phyloP scores from a whole-genome alignment of 1,140 invertebrate species.

The Drosophila punjabiensis region DNA sequence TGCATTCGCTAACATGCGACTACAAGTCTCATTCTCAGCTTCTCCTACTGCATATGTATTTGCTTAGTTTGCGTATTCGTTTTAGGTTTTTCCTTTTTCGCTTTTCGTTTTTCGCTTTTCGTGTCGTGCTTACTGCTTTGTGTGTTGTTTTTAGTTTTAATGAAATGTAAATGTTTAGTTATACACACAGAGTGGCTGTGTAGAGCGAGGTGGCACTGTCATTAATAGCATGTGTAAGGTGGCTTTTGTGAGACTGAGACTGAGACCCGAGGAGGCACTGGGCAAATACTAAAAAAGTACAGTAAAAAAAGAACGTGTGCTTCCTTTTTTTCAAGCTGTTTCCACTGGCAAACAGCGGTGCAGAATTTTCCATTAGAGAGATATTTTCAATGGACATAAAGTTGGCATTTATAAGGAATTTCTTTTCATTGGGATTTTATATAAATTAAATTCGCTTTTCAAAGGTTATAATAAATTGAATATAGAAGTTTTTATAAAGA shows the following conservation, averaged over 20 bases:
- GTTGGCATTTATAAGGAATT: neutral
- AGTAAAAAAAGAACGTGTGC: constrained; percentile 1
- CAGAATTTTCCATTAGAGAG: neutral
- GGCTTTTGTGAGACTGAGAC: constrained; percentile 44
- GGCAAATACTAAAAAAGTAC: constrained; percentile 36
- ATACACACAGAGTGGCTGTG: constrained; percentile 57
- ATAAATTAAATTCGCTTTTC: constrained; percentile 1
- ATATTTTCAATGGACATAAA: constrained; percentile 8
- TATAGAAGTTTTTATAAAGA: neutral
- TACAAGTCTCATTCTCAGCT: constrained; percentile 23
- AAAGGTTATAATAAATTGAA: neutral
- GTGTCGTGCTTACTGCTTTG: constrained; percentile 77
- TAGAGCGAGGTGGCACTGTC: constrained; percentile 25
- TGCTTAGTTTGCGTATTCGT: constrained; percentile 74
- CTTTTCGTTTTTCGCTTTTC: constrained; percentile 26
- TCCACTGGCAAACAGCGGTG: constrained; percentile 5
- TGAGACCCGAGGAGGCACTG: constrained; percentile 5
- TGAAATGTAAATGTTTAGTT: constrained; percentile 84
- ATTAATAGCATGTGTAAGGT: constrained; percentile 53
- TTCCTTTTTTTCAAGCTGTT: constrained; percentile 14
- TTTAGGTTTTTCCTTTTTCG: constrained; percentile 38
- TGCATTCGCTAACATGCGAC: constrained; percentile 56
- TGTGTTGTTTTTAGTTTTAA: constrained; percentile 84
- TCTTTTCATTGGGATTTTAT: neutral
- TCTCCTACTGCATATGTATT: constrained; percentile 48